These are phyloP conservation scores for Eledone cirrhosa DNA, from an alignment of 2,888 invertebrate species.

Conservation along the genomic window DNA sequence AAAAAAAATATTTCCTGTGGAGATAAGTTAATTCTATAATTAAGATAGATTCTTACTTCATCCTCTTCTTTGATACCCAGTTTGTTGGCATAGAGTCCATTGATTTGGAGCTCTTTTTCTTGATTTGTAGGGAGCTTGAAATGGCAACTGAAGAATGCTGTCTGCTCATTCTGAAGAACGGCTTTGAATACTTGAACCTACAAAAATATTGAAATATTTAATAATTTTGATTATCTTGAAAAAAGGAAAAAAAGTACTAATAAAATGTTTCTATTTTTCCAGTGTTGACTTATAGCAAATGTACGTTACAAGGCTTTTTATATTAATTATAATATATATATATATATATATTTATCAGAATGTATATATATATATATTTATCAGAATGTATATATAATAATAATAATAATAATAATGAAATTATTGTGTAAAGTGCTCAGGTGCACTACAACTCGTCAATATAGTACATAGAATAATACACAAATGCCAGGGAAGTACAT, in stretches of 20 bases:
- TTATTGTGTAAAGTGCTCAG: too few species aligned
- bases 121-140: constrained; percentile 31
- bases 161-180: constrained; percentile 33
- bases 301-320: too few species aligned
- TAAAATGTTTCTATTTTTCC: neutral
- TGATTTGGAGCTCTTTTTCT: constrained; percentile 50
- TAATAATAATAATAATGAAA: too few species aligned
- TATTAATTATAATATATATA: too few species aligned
- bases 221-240: constrained; percentile 4
- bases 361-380: too few species aligned
- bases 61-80: constrained; percentile 51
- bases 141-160: constrained; percentile 45
- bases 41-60: constrained; percentile 37
- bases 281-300: neutral
- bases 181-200: constrained; percentile 47
- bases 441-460: too few species aligned
- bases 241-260: neutral
- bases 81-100: constrained; percentile 56
- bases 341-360: too few species aligned
- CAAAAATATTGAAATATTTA: constrained; percentile 31
- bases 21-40: too few species aligned
- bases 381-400: too few species aligned
- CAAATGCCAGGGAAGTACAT: too few species aligned
- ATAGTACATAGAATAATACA: too few species aligned
- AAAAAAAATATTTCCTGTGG: too few species aligned